phyloP scores from a whole-genome alignment of 2,888 invertebrate species.

The Lithophane semibrunnea region DNA sequence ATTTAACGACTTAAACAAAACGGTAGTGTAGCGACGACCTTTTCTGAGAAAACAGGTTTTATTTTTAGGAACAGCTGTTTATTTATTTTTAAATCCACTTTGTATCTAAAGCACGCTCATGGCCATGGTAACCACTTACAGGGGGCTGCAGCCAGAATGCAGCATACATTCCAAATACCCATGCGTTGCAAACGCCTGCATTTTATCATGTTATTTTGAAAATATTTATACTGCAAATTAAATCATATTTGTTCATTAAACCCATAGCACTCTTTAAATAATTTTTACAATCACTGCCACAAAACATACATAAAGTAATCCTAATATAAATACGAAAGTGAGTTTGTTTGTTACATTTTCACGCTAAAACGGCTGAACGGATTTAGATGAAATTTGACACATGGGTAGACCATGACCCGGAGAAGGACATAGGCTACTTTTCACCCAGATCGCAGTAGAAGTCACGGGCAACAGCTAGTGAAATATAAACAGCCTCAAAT shows the following conservation, averaged over 20 bases:
- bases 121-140: too few relatives aligned
- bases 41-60: background rate
- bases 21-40: background rate
- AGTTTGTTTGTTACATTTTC: too few relatives aligned
- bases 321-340: too few relatives aligned
- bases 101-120: background rate
- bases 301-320: conserved; percentile 4
- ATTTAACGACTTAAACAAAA: conserved; percentile 1
- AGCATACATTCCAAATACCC: background rate
- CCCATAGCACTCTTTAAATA: background rate
- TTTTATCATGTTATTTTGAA: background rate
- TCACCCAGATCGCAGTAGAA: too few relatives aligned
- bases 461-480: too few relatives aligned
- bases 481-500: background rate
- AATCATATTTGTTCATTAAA: too few relatives aligned
- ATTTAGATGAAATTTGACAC: too few relatives aligned
- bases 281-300: background rate
- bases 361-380: too few relatives aligned
- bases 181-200: too few relatives aligned
- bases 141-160: background rate
- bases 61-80: background rate
- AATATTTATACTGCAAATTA: background rate
- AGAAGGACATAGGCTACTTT: too few relatives aligned
- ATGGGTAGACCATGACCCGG: too few relatives aligned
- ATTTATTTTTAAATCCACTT: background rate